Evolutionary conservation across 64 coral and sea anemone species (phyloP), one percentile per base, ranked within the genome.

Genomic region (Catalaphyllia jardinei): DNA sequence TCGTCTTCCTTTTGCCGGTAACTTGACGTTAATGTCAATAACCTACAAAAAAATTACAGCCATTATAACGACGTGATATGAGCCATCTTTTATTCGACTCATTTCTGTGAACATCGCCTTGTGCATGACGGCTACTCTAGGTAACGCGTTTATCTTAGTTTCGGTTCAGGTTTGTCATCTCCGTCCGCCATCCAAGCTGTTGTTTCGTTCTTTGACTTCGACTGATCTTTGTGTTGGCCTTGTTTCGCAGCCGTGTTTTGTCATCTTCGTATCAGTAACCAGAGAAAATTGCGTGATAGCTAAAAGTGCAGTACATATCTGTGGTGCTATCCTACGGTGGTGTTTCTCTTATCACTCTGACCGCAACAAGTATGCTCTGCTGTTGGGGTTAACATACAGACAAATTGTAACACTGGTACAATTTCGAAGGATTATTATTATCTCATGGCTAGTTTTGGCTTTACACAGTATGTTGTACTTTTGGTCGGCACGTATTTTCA

Each of bases 161-260:
- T 74, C 93, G 10, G 78, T 94, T 52, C 57, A 79, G 35, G 55
- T 82, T 19, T 27, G 87, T 11, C 71, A 60, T 31, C 52, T 94
- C 15, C 80, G 35, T 42, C 84, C 74, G 8, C 88, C 93, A 4
- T 94, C 93, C 0, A 86, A 94, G 16, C 30, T 94, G 5, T 38
- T 94, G 17, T 27, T 94, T 17, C 39, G 78, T 62, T 74, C 67
- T 42, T 80, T 94, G 2, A 87, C 92, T 6, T 61, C 78, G 25
- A 86, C 87, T n/a, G 92, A 94, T 35, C 83, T 94, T 33, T 77
- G 35, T 64, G 79, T 89, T 60, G 92, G 92, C n/a, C 73, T 85
- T 67, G 19, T 94, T 71, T 78, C 82, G n/a, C 78, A 94, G 79
- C 87, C 87, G 7, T 60, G 82, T 12, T 89, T 89, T 75, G 73